These are phyloP conservation scores for Drosophila kikkawai DNA, from an alignment of 1,140 invertebrate species.

Conservation along the genomic window DNA sequence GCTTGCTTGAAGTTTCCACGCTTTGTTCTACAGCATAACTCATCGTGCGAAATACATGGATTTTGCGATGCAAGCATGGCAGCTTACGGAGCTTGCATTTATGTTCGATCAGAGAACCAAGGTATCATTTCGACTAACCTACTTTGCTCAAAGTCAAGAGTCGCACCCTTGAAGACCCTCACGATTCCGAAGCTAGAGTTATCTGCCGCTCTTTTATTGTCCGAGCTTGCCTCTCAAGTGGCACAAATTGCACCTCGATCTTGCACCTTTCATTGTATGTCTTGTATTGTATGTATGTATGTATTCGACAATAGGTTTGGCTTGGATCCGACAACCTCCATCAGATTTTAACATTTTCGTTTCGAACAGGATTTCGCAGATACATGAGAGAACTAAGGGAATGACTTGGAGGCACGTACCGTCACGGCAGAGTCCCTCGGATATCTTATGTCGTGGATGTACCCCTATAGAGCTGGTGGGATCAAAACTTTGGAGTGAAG, in stretches of 20 bases:
- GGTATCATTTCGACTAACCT: neutral
- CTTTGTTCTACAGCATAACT: too few relatives aligned
- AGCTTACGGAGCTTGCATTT: conserved; percentile 1
- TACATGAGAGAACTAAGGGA: conserved; percentile 1
- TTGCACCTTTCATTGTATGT: conserved; percentile 7
- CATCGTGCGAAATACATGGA: too few relatives aligned
- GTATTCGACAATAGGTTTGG: conserved; percentile 1
- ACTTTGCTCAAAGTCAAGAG: conserved; percentile 3
- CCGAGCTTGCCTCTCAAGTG: neutral
- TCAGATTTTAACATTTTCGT: conserved; percentile 12
- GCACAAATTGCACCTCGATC: neutral
- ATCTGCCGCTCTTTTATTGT: neutral
- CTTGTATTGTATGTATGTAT: too few relatives aligned
- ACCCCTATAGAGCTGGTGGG: neutral
- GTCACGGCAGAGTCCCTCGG: neutral
- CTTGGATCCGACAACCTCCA: neutral
- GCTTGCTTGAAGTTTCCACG: neutral
- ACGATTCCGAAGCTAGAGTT: conserved; percentile 1
- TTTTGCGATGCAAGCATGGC: too few relatives aligned
- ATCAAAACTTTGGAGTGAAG: neutral
- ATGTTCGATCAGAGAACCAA: neutral
- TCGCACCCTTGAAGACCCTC: neutral
- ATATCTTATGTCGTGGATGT: conserved; percentile 7
- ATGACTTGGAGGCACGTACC: conserved; percentile 7
- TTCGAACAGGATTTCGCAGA: neutral